A percentile compares a stretch with the other conserved stretches of the same genome.
Evolutionary conservation across 2,113 vertebrate species (phyloP).

Genomic region (Cervus canadensis): DNA sequence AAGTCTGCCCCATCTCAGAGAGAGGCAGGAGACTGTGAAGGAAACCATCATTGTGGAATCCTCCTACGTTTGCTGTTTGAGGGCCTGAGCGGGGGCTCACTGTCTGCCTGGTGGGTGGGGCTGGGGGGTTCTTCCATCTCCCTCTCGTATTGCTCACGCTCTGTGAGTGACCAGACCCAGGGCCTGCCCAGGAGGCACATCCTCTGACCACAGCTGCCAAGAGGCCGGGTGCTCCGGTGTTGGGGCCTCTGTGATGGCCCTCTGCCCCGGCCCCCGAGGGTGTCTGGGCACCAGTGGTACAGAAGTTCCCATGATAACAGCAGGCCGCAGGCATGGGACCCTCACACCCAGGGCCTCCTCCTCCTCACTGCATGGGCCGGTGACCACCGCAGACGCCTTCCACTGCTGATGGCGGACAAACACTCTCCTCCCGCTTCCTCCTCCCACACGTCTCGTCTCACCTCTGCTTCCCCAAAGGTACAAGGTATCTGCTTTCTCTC

Average conservation of each 20-base stretch:
- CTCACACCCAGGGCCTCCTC: not conserved
- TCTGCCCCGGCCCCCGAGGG: not conserved
- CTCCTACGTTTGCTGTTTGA: accelerated
- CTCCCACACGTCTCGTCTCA: not conserved
- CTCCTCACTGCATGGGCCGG: accelerated
- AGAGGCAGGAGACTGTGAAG: not conserved
- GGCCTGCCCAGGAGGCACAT: not conserved
- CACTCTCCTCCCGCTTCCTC: not conserved
- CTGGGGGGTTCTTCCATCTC: not conserved
- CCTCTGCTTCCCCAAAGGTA: not conserved
- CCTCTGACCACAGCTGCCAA: not conserved
- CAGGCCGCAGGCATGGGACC: accelerated
- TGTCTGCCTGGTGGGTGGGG: accelerated
- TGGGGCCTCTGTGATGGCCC: accelerated
- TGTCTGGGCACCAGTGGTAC: not conserved
- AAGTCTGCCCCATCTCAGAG: not conserved
- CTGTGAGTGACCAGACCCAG: not conserved
- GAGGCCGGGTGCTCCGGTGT: not conserved
- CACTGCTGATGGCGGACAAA: accelerated
- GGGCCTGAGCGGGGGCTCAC: accelerated
- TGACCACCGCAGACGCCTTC: not conserved
- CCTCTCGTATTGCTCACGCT: accelerated
- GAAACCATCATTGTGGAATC: accelerated
- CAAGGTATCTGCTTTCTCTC: not conserved
- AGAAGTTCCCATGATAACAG: not conserved